Evolutionary conservation across 2,888 invertebrate genomes (phyloP).

Genomic region (Trachelus iudaicus): DNA sequence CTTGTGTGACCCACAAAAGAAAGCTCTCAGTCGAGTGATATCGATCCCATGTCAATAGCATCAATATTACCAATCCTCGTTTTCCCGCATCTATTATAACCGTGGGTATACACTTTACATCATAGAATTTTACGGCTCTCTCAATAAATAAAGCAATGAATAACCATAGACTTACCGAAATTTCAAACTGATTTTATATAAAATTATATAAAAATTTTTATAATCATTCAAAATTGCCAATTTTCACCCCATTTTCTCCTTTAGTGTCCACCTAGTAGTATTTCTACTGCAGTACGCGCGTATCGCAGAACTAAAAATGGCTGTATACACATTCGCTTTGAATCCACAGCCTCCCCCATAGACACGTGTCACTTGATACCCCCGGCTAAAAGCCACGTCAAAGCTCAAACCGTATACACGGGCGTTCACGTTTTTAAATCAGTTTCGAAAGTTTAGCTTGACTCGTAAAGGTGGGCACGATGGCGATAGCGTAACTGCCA

Average conservation of each 20-base stretch:
- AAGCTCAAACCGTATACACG: not conserved
- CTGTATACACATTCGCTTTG: not conserved
- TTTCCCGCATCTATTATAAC: not conserved
- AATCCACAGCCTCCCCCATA: not conserved
- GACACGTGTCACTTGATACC: not conserved
- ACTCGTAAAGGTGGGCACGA: conserved; percentile 29
- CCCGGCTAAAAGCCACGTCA: not conserved
- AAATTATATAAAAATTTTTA: not conserved
- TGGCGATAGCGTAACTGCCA: not conserved
- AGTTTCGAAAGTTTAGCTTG: conserved; percentile 44
- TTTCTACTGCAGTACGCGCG: not conserved
- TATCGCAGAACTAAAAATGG: not conserved
- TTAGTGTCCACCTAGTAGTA: too few species aligned
- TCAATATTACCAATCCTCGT: not conserved
- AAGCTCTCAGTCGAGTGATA: not conserved
- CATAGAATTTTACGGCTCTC: not conserved
- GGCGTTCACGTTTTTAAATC: conserved; percentile 36
- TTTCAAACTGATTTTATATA: not conserved
- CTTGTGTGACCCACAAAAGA: not conserved
- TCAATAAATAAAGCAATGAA: not conserved
- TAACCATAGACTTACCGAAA: not conserved
- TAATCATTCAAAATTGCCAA: not conserved
- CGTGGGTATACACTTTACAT: not conserved
- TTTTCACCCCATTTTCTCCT: not conserved
- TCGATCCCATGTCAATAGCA: not conserved